Percentiles rank a stretch among this genome's conserved stretches.
Evolutionary conservation across 2,113 vertebrate genomes (phyloP).

Genomic region (human (Homo sapiens)): DNA sequence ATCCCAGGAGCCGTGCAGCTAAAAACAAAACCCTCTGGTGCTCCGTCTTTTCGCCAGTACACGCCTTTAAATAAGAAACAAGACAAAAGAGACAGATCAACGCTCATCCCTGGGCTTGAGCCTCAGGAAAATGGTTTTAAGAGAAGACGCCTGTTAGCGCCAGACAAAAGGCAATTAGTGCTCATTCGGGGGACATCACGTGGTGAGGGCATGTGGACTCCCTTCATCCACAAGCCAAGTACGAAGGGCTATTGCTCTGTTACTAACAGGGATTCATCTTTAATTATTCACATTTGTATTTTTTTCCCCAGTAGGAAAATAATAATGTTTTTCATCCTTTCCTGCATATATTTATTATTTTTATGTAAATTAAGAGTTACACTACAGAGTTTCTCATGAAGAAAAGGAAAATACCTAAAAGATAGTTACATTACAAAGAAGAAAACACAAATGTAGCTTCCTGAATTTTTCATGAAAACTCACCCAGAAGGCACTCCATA

Average conservation of each 20-base stretch:
- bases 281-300: background rate
- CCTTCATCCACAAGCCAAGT: background rate
- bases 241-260: background rate
- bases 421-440: background rate
- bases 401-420: conserved; percentile 26
- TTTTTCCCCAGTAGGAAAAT: conserved; percentile 35
- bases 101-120: background rate
- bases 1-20: background rate
- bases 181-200: background rate
- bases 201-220: background rate
- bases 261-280: background rate
- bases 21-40: background rate
- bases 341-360: conserved; percentile 26
- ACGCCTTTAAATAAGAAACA: conserved; percentile 4
- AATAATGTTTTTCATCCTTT: background rate
- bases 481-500: conserved; percentile 1
- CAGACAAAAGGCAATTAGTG: background rate
- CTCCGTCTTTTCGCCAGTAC: background rate
- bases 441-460: conserved; percentile 19
- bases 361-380: conserved; percentile 52
- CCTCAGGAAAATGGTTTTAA: background rate
- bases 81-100: background rate
- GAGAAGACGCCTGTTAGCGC: background rate
- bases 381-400: background rate
- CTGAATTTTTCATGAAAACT: conserved; percentile 59